Percentiles rank a stretch among this genome's conserved stretches.
Conservation (phyloP, 1,140 invertebrate genomes). For the Nomia melanderi region DNA sequence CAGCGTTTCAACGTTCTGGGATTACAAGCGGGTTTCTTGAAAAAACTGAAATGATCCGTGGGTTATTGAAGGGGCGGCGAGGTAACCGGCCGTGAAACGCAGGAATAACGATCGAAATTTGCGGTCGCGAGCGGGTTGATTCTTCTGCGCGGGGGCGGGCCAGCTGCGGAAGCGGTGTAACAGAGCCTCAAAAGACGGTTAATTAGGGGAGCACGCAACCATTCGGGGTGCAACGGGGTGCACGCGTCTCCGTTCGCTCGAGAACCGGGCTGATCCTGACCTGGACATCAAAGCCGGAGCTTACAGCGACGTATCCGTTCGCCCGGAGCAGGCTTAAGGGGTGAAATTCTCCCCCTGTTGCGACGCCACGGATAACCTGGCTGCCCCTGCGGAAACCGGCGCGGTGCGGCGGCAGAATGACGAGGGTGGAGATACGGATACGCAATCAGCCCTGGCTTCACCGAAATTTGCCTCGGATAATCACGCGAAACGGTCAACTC, state of each 20-base stretch:
- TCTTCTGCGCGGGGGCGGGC: slow-evolving; percentile 1
- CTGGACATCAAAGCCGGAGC: slow-evolving; percentile 66
- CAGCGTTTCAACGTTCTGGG: background rate
- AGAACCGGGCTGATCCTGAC: slow-evolving; percentile 59
- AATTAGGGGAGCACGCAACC: slow-evolving; percentile 42
- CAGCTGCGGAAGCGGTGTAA: slow-evolving; percentile 22
- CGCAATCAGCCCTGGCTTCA: background rate
- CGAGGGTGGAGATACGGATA: slow-evolving; percentile 18
- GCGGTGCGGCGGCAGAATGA: slow-evolving; percentile 26
- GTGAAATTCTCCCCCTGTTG: slow-evolving; percentile 51
- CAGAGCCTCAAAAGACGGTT: slow-evolving; percentile 40
- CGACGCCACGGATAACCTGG: slow-evolving; percentile 49
- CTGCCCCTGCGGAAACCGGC: slow-evolving; percentile 9
- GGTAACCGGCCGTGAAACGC: slow-evolving; percentile 14
- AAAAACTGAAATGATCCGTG: background rate
- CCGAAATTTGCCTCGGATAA: background rate
- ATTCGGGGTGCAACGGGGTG: slow-evolving; percentile 36
- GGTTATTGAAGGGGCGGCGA: background rate
- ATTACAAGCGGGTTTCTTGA: background rate
- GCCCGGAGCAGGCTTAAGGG: slow-evolving; percentile 54
- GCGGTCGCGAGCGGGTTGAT: slow-evolving; percentile 37
- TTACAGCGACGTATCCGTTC: slow-evolving; percentile 61
- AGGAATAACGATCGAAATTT: slow-evolving; percentile 42
- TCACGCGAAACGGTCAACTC: no score
- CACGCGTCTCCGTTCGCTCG: slow-evolving; percentile 32